Conservation (phyloP, 2,888 invertebrate species). For the Callimorpha dominula region DNA sequence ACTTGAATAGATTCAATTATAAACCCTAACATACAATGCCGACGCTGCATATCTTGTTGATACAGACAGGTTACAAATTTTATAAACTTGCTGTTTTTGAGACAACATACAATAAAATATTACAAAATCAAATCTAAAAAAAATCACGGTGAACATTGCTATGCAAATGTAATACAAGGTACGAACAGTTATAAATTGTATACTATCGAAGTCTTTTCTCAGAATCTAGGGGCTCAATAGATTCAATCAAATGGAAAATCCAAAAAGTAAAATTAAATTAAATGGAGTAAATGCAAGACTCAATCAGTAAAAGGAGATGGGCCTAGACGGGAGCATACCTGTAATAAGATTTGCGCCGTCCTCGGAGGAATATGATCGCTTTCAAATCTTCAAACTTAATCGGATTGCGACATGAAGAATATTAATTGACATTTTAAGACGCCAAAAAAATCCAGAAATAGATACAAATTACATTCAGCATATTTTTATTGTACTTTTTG, state of each 20-base stretch:
- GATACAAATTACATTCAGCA: background rate
- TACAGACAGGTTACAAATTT: background rate
- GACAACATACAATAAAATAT: background rate
- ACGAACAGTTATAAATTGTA: background rate
- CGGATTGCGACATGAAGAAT: conserved; percentile 62
- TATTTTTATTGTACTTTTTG: background rate
- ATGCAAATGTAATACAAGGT: background rate
- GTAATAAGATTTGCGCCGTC: conserved; percentile 69
- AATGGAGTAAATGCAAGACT: conserved; percentile 47
- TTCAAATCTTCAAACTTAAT: conserved; percentile 57
- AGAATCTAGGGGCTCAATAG: background rate
- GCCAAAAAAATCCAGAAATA: background rate
- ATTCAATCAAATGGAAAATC: conserved; percentile 26
- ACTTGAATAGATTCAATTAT: background rate
- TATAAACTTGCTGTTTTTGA: background rate
- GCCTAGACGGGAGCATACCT: conserved; percentile 41
- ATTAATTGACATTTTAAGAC: conserved; percentile 50
- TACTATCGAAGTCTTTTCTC: background rate
- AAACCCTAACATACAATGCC: no score
- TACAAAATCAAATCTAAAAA: background rate
- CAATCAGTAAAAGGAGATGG: conserved; percentile 50
- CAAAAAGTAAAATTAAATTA: conserved; percentile 44
- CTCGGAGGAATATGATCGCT: conserved; percentile 58
- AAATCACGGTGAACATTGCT: background rate
- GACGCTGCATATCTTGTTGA: background rate